phyloP scores from a whole-genome alignment of 1,140 invertebrate species.

The Diabrotica virgifera region DNA sequence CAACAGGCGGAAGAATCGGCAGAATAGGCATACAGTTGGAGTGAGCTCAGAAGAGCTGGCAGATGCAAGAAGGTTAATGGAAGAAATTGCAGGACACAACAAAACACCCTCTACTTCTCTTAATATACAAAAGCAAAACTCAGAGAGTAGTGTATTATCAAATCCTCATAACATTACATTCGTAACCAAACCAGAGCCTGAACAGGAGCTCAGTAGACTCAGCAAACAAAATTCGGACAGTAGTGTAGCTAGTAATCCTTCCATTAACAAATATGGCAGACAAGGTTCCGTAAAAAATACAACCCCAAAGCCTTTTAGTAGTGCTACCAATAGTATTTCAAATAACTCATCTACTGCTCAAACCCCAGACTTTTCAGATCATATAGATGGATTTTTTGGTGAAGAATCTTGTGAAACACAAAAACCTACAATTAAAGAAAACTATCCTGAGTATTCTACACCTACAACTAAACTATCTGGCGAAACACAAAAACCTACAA shows the following conservation, averaged over 20 bases:
- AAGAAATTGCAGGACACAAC: constrained; percentile 57
- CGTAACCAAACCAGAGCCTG: constrained; percentile 33
- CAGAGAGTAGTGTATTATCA: constrained; percentile 35
- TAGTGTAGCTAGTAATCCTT: constrained; percentile 28
- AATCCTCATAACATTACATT: constrained; percentile 33
- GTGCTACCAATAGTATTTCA: constrained; percentile 36
- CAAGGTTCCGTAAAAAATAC: constrained; percentile 47
- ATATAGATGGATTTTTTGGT: background rate
- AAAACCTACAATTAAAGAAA: background rate
- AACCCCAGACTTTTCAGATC: constrained; percentile 38
- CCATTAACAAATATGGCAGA: constrained; percentile 36
- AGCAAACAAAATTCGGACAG: constrained; percentile 42
- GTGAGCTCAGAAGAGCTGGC: constrained; percentile 76
- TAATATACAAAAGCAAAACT: constrained; percentile 38
- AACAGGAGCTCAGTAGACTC: constrained; percentile 25
- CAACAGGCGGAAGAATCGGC: constrained; percentile 49
- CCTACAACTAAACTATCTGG: background rate
- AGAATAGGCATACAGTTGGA: constrained; percentile 73
- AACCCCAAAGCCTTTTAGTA: constrained; percentile 48
- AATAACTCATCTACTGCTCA: constrained; percentile 39
- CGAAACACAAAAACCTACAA: background rate
- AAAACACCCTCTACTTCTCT: constrained; percentile 37
- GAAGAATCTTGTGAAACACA: background rate
- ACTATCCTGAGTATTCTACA: background rate
- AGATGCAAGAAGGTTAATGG: constrained; percentile 68